Evolutionary conservation across 2,797 vertebrate genomes (phyloP), one percentile per base, ranked within the genome.

Genomic region (Telmatherina bonti): DNA sequence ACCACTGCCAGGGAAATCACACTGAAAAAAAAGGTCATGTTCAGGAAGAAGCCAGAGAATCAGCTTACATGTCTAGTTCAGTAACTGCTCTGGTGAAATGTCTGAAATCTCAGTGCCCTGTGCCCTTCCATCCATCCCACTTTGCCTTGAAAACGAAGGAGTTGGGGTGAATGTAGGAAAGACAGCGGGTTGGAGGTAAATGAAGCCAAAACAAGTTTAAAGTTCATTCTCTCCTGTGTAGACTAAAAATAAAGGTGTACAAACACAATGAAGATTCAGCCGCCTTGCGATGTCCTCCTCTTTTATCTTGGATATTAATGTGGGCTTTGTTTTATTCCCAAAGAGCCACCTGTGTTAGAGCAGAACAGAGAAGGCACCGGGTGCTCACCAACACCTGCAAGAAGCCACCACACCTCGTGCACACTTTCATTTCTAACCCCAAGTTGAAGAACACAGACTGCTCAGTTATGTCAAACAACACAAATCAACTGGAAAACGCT

Each of bases 1-100:
- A 85, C 81, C 88, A 90, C 78, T 86, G 74, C 84, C 86, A 88
- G 85, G 77, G 76, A 89, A 92, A 91, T 86, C 86, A 90, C 90
- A 86, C 89, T 74, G 76, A 79, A 88, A 76, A 85, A 68, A 57
- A 70, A 76, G 22, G 65, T 79, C 76, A 84, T 80, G 68, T 75
- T 80, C 59, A 84, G 63, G 68, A 87, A 88, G 85, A 82, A 83
- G 82, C 72, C 81, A 77, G 72, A 81, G 79, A 90, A 85, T 84
- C 81, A 81, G 83, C 79, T 88, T 84, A 86, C 70, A 83, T 45
- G 68, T 82, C 85, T 88, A 82, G 85, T 86, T 85, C 75, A 85
- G 30, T 72, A 75, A 82, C 83, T 74, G 80, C 77, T 85, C 49
- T 67, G 64, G 72, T 73, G 73, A 85, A 77, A 68, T 68, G 29